Percentiles rank a stretch among this genome's conserved stretches.
Evolutionary conservation across 2,888 invertebrate species (phyloP).

Genomic region (Lasioglossum leucozonium): DNA sequence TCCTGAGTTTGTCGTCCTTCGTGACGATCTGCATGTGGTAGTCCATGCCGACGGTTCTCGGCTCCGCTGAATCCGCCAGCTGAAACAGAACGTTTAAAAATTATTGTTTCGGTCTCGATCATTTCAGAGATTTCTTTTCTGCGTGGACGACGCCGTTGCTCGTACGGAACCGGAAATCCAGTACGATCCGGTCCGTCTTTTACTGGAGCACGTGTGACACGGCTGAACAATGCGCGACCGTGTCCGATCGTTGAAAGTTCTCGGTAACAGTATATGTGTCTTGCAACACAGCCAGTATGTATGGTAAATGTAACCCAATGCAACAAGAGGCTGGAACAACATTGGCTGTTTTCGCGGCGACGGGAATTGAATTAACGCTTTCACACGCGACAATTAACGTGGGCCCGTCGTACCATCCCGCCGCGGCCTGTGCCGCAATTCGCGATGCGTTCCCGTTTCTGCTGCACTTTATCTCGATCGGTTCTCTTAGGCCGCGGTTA

Average conservation of each 20-base stretch:
- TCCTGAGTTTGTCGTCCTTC: conserved; percentile 85
- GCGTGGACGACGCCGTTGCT: not conserved
- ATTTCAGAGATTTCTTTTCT: not conserved
- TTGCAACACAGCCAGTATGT: conserved; percentile 16
- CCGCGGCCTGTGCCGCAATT: not conserved
- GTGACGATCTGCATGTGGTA: conserved; percentile 85
- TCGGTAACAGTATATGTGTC: conserved; percentile 10
- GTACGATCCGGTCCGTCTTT: conserved; percentile 2
- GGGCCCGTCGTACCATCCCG: conserved; percentile 22
- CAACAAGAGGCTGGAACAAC: conserved; percentile 39
- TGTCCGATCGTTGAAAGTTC: conserved; percentile 13
- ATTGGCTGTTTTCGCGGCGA: conserved; percentile 48
- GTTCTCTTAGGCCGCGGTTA: not conserved
- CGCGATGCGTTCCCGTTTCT: conserved; percentile 42
- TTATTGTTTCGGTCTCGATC: not conserved
- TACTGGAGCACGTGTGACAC: not conserved
- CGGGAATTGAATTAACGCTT: conserved; percentile 62
- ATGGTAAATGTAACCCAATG: conserved; percentile 43
- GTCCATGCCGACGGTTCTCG: conserved; percentile 75
- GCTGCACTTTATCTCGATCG: conserved; percentile 44
- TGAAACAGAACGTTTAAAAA: conserved; percentile 58
- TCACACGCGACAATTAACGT: conserved; percentile 51
- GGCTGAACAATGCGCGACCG: not conserved
- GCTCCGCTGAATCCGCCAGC: conserved; percentile 78
- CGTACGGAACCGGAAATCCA: conserved; percentile 7